phyloP scores from a whole-genome alignment of 2,888 invertebrate species.

The Agriopis marginaria region DNA sequence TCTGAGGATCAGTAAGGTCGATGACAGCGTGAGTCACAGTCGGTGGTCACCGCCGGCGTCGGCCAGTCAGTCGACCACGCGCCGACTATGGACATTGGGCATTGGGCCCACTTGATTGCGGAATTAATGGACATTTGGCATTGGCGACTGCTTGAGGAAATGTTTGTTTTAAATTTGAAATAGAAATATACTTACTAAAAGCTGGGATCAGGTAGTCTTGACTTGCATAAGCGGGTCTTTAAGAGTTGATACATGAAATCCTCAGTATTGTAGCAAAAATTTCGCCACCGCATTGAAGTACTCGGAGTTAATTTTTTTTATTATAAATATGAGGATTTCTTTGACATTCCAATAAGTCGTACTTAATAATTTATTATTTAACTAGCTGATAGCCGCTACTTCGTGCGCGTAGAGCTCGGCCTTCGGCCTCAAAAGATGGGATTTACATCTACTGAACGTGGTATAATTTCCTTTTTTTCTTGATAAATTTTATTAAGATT shows the following conservation, averaged over 20 bases:
- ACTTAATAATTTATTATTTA: too few species aligned
- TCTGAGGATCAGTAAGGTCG: conserved; percentile 44
- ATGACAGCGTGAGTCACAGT: conserved; percentile 45
- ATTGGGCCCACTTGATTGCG: conserved; percentile 36
- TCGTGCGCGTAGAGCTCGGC: too few species aligned
- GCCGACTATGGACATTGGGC: conserved; percentile 38
- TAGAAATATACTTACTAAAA: not conserved
- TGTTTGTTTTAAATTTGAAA: not conserved
- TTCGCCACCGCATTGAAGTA: too few species aligned
- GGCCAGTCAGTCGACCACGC: conserved; percentile 12
- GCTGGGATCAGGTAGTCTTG: not conserved
- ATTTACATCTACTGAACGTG: too few species aligned
- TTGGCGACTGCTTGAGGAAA: conserved; percentile 10
- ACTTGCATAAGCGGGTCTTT: not conserved
- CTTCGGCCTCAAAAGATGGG: too few species aligned
- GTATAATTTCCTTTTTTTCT: too few species aligned
- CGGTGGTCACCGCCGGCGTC: conserved; percentile 13
- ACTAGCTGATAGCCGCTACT: too few species aligned
- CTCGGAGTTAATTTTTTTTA: too few species aligned
- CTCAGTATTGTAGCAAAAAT: not conserved
- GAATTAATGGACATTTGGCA: conserved; percentile 34
- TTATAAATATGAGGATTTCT: too few species aligned
- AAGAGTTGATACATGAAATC: not conserved
- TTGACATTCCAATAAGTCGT: too few species aligned
- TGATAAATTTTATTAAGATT: too few species aligned